Conservation (phyloP, 2,888 invertebrate species). For the Electrophaes corylata region DNA sequence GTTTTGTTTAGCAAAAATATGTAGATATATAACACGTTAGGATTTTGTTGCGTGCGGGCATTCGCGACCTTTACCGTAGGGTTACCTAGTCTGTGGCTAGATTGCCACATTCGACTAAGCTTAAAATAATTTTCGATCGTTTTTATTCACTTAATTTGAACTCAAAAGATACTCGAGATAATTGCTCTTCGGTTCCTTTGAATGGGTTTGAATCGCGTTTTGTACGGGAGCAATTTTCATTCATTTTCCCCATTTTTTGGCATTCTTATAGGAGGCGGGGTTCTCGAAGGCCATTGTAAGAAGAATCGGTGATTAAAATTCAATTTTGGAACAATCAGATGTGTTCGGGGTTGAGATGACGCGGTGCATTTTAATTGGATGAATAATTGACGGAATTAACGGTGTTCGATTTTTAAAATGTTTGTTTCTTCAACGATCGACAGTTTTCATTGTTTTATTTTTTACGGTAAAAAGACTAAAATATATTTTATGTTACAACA, state of each 20-base stretch:
- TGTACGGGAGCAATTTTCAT: slow-evolving; percentile 70
- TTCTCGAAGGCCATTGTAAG: slow-evolving; percentile 70
- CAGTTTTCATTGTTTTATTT: no score
- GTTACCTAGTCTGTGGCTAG: slow-evolving; percentile 60
- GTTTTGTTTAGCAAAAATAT: slow-evolving; percentile 72
- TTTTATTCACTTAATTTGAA: slow-evolving; percentile 83
- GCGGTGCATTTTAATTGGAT: slow-evolving; percentile 82
- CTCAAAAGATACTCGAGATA: slow-evolving; percentile 84
- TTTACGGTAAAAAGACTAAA: neutral
- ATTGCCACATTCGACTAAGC: slow-evolving; percentile 27
- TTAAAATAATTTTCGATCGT: slow-evolving; percentile 39
- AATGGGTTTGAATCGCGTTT: slow-evolving; percentile 63
- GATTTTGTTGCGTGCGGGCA: slow-evolving; percentile 65
- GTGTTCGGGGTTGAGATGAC: slow-evolving; percentile 66
- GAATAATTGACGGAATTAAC: slow-evolving; percentile 60
- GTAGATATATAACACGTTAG: slow-evolving; percentile 50
- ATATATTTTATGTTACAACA: neutral
- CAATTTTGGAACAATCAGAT: slow-evolving; percentile 82
- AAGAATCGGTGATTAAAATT: slow-evolving; percentile 83
- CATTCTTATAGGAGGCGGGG: slow-evolving; percentile 58
- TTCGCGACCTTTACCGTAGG: slow-evolving; percentile 67
- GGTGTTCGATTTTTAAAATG: slow-evolving; percentile 42
- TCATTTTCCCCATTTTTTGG: slow-evolving; percentile 81
- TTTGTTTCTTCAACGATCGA: slow-evolving; percentile 29
- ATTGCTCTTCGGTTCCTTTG: slow-evolving; percentile 65